Evolutionary conservation across 2,113 vertebrate genomes (phyloP), one percentile per base, ranked within the genome.

Genomic region (Ctenodactylus gundi): DNA sequence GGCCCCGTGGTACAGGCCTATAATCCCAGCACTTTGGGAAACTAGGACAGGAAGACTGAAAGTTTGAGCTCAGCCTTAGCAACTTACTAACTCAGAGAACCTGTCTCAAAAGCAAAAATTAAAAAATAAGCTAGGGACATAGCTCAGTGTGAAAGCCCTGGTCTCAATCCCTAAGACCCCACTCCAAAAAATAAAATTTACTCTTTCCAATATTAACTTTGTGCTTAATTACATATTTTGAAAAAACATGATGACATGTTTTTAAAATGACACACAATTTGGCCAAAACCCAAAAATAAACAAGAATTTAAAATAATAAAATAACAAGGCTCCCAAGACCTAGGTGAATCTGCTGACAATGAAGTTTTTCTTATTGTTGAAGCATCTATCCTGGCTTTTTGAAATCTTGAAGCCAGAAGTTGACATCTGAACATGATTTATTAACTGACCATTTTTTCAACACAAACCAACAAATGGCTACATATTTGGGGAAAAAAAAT

Each of bases 121-220:
- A n/a, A n/a, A n/a, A n/a, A n/a, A n/a, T n/a, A n/a, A n/a, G n/a
- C n/a, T n/a, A n/a, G n/a, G n/a, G n/a, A n/a, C n/a, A n/a, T n/a
- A n/a, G n/a, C n/a, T n/a, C n/a, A n/a, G n/a, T n/a, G n/a, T n/a
- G n/a, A n/a, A n/a, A n/a, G n/a, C n/a, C n/a, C n/a, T n/a, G n/a
- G n/a, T n/a, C n/a, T n/a, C n/a, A n/a, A n/a, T n/a, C n/a, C n/a
- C n/a, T n/a, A n/a, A n/a, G n/a, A n/a, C n/a, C n/a, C n/a, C n/a
- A n/a, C n/a, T n/a, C n/a, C n/a, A n/a, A n/a, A n/a, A n/a, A n/a
- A n/a, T 83, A 89, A 88, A 94, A 89, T 89, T 89, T 91, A 89
- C n/a, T 96, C 49, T 68, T 90, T 62, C 44, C 73, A 94, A 93
- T 91, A 62, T 95, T 87, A 88, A 85, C 41, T 72, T 94, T 82